Conservation (phyloP, 2,797 vertebrate species). For the Sparus aurata region DNA sequence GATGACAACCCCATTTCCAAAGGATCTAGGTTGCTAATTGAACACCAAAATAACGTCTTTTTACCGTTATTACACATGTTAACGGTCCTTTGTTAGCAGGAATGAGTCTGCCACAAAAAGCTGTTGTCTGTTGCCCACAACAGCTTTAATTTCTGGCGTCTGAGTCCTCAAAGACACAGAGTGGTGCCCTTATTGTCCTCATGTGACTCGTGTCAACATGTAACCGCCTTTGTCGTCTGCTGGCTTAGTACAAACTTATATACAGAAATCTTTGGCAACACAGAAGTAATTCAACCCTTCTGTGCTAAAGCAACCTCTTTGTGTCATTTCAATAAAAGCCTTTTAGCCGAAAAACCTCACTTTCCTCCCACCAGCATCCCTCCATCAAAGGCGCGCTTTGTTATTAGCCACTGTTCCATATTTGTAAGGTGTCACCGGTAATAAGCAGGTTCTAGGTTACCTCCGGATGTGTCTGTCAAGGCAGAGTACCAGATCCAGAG, state of each 20-base stretch:
- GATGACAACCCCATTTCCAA: too few relatives aligned
- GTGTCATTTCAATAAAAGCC: slow-evolving; percentile 67
- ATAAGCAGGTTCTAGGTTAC: slow-evolving; percentile 70
- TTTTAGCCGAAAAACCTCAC: slow-evolving; percentile 55
- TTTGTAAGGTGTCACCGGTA: slow-evolving; percentile 78
- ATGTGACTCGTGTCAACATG: slow-evolving; percentile 9
- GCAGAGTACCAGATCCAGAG: slow-evolving; percentile 55
- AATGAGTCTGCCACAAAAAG: background rate
- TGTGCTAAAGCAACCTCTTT: slow-evolving; percentile 25
- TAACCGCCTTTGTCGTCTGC: background rate
- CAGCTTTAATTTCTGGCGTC: background rate
- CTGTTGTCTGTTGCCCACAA: background rate
- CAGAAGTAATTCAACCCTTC: slow-evolving; percentile 2
- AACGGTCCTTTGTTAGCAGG: background rate
- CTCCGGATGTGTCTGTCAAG: slow-evolving; percentile 69
- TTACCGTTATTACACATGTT: background rate
- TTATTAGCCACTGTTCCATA: slow-evolving; percentile 71
- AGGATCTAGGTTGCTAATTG: too few relatives aligned
- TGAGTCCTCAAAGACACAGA: background rate
- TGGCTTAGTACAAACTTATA: background rate
- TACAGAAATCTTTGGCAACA: background rate
- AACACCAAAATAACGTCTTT: too few relatives aligned
- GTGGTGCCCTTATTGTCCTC: background rate
- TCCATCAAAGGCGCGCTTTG: slow-evolving; percentile 59
- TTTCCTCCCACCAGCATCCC: slow-evolving; percentile 40